phyloP scores from a whole-genome alignment of 2,888 invertebrate species.

The Pyrrhia umbra region DNA sequence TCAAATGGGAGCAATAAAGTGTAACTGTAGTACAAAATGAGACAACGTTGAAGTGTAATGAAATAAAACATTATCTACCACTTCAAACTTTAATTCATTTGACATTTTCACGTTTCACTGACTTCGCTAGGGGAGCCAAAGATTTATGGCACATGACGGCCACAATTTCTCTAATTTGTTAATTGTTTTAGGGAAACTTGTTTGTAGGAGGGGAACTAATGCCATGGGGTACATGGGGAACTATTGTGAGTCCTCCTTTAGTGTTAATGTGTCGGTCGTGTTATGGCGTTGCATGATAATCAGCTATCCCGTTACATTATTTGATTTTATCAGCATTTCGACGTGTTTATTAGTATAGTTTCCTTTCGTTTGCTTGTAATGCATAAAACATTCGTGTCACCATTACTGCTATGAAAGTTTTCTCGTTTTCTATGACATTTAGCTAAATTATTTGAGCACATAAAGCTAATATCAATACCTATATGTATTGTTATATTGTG shows the following conservation, averaged over 20 bases:
- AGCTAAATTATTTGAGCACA: too few relatives aligned
- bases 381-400: constrained; percentile 48
- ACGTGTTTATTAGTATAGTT: constrained; percentile 40
- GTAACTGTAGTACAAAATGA: constrained; percentile 1
- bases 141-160: constrained; percentile 70
- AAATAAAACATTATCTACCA: constrained; percentile 13
- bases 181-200: constrained; percentile 65
- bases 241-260: constrained; percentile 34
- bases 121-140: constrained; percentile 61
- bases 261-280: constrained; percentile 58
- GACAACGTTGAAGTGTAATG: constrained; percentile 27
- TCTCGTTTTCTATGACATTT: neutral
- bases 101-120: constrained; percentile 66
- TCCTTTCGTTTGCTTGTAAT: constrained; percentile 46
- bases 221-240: constrained; percentile 32
- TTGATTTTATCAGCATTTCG: constrained; percentile 51
- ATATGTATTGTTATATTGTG: too few relatives aligned
- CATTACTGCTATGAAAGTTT: constrained; percentile 27
- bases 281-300: constrained; percentile 52
- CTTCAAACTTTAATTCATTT: constrained; percentile 51
- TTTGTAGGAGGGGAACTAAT: constrained; percentile 50
- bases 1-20: too few relatives aligned
- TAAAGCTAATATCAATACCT: too few relatives aligned
- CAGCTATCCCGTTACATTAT: constrained; percentile 34
- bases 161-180: constrained; percentile 65